These are phyloP conservation scores for Selenia dentaria DNA, from an alignment of 2,888 invertebrate genomes.

Conservation along the genomic window DNA sequence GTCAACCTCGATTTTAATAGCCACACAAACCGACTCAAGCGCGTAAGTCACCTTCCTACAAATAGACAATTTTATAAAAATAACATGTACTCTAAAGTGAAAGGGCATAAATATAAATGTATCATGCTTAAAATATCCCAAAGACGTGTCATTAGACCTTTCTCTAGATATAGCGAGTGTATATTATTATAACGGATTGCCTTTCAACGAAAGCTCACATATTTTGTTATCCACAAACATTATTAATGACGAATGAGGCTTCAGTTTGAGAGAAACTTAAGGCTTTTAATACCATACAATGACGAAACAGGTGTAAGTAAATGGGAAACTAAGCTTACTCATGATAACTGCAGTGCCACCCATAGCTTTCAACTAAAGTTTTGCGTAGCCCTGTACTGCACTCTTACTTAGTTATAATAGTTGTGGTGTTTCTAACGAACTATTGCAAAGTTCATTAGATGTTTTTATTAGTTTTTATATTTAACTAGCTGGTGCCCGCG, in stretches of 20 bases:
- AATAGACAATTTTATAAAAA: not conserved
- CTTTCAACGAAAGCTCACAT: conserved; percentile 4
- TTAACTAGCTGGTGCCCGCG: too few species aligned
- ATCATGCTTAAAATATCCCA: conserved; percentile 15
- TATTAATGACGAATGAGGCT: conserved; percentile 1
- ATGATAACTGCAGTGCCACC: too few species aligned
- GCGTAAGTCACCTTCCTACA: not conserved
- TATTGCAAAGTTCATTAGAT: too few species aligned
- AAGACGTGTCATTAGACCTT: conserved; percentile 5
- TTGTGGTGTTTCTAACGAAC: too few species aligned
- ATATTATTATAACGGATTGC: conserved; percentile 14
- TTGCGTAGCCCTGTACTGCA: too few species aligned
- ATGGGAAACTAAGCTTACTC: too few species aligned
- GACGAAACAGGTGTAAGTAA: too few species aligned
- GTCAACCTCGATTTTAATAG: not conserved
- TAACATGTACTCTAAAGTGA: conserved; percentile 6
- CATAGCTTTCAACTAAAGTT: too few species aligned
- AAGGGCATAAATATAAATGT: conserved; percentile 2
- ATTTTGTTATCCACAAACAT: conserved; percentile 10
- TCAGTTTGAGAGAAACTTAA: conserved; percentile 2
- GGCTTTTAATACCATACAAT: too few species aligned
- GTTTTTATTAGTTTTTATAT: too few species aligned
- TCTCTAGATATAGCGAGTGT: conserved; percentile 1
- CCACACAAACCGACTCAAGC: not conserved
- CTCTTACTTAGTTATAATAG: too few species aligned